These are phyloP conservation scores for Lucinisca nassula DNA, from an alignment of 2,888 invertebrate genomes.

Conservation along the genomic window DNA sequence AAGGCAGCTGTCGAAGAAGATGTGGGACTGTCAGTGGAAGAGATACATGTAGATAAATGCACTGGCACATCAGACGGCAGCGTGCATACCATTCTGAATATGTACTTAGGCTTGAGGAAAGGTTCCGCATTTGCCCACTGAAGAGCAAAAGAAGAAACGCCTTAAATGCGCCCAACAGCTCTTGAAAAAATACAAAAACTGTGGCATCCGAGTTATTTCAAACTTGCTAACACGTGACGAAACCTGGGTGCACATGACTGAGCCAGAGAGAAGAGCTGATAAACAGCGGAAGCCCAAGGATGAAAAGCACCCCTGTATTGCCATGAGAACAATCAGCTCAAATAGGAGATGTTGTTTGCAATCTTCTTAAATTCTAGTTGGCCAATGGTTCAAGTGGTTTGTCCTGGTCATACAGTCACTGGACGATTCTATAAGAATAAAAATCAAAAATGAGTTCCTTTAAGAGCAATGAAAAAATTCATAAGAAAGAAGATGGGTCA, in stretches of 20 bases:
- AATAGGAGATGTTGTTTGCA: background rate
- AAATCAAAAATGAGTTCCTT: no score
- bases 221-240: slow-evolving; percentile 14
- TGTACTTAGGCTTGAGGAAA: background rate
- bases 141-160: background rate
- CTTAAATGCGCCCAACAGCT: background rate
- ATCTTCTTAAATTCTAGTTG: slow-evolving; percentile 19
- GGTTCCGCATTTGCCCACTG: background rate
- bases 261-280: background rate
- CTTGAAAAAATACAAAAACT: slow-evolving; percentile 20
- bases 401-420: no score
- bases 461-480: no score
- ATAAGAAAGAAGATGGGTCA: no score
- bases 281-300: background rate
- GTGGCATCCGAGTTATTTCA: background rate
- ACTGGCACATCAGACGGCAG: no score
- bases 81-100: background rate
- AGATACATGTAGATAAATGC: no score
- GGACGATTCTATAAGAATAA: no score
- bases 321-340: slow-evolving; percentile 10
- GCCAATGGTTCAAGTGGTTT: slow-evolving; percentile 1
- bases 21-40: no score
- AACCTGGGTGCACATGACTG: background rate
- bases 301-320: slow-evolving; percentile 11
- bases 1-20: no score